A percentile compares a stretch with the other conserved stretches of the same genome.
These are phyloP conservation scores for Charina bottae DNA, from an alignment of 2,113 vertebrate genomes.

Conservation along the genomic window DNA sequence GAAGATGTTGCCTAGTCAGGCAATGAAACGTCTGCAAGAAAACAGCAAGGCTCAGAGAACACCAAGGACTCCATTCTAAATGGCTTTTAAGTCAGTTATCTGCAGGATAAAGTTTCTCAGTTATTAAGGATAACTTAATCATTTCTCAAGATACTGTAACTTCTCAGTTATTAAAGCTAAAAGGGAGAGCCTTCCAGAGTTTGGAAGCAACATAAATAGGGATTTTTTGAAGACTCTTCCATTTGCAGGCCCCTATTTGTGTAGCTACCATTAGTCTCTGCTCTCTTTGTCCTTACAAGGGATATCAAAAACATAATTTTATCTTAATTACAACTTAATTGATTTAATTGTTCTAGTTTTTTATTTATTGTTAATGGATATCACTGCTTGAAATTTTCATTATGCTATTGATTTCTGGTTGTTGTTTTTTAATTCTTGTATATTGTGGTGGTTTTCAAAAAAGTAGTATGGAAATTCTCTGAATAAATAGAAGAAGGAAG, in stretches of 20 bases:
- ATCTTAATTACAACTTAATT: neutral
- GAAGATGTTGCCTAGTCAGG: no score
- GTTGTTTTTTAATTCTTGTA: neutral
- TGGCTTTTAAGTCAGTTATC: neutral
- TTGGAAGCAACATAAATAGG: neutral
- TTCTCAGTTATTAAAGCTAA: neutral
- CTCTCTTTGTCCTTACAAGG: neutral
- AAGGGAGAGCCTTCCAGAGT: neutral
- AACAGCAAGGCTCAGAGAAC: no score
- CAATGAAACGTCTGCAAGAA: no score
- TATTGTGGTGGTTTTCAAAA: neutral
- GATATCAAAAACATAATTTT: neutral
- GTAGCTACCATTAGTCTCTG: neutral
- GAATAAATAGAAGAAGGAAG: neutral
- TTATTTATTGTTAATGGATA: neutral
- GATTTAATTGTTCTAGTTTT: neutral
- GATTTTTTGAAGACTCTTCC: neutral
- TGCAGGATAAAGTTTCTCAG: neutral
- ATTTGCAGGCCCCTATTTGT: neutral
- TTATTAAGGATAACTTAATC: neutral
- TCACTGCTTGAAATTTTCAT: neutral
- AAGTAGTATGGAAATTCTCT: neutral
- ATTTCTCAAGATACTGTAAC: neutral
- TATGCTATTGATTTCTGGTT: neutral
- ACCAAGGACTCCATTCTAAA: no score